These are phyloP conservation scores for Saguinus midas DNA, from an alignment of 2,113 vertebrate species.

Conservation along the genomic window DNA sequence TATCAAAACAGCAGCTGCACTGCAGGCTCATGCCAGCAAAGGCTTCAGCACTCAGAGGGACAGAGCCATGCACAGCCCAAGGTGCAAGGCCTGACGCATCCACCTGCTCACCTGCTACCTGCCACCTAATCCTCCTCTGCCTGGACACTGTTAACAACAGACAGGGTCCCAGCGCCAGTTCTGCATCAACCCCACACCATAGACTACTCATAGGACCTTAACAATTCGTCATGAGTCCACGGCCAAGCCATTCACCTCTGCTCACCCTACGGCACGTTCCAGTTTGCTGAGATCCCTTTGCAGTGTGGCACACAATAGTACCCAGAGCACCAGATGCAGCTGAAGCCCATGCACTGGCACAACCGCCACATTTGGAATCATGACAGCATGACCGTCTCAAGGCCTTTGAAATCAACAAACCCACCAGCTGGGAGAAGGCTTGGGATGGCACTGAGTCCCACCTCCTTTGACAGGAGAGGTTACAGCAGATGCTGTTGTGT, in stretches of 20 bases:
- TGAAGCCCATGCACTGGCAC: neutral
- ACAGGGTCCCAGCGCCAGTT: too few species aligned
- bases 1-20: neutral
- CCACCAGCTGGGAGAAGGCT: neutral
- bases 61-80: neutral
- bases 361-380: neutral
- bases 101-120: neutral
- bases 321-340: neutral
- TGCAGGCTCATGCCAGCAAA: neutral
- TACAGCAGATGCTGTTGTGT: constrained; percentile 30
- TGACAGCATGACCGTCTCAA: neutral
- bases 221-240: neutral
- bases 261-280: neutral
- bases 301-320: neutral
- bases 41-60: neutral
- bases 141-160: neutral
- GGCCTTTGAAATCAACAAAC: constrained; percentile 24
- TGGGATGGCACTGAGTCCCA: neutral
- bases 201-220: neutral
- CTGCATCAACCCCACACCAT: too few species aligned
- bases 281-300: neutral
- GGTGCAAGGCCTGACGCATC: neutral
- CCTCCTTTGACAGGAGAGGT: constrained; percentile 11
- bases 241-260: neutral
- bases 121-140: neutral